These are phyloP conservation scores for Ganaspis sp. DNA, from an alignment of 1,140 invertebrate species.

Conservation along the genomic window DNA sequence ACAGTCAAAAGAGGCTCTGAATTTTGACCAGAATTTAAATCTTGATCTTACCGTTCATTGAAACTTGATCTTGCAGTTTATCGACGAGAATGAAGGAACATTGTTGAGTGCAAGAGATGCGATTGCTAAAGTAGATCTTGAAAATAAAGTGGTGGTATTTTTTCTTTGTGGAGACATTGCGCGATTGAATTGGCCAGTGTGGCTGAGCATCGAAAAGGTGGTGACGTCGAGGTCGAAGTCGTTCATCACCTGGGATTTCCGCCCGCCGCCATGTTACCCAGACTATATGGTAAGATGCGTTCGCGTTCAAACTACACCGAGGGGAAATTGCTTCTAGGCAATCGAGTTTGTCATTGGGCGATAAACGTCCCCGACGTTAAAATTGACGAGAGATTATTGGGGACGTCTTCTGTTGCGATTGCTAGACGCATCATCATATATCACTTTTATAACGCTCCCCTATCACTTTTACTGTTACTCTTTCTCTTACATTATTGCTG, in stretches of 20 bases:
- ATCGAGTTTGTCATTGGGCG: slow-evolving; percentile 71
- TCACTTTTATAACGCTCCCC: slow-evolving; percentile 63
- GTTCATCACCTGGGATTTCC: slow-evolving; percentile 65
- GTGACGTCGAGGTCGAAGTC: slow-evolving; percentile 61
- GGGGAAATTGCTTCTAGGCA: slow-evolving; percentile 63
- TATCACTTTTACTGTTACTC: neutral
- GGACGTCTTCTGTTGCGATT: slow-evolving; percentile 60
- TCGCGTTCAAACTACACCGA: slow-evolving; percentile 43
- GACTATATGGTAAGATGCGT: slow-evolving; percentile 51
- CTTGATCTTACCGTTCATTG: neutral
- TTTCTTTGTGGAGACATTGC: slow-evolving; percentile 49
- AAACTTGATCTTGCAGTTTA: neutral
- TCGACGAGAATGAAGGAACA: neutral
- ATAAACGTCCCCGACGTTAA: slow-evolving; percentile 69
- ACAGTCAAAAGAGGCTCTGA: too few species aligned
- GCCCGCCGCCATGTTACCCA: slow-evolving; percentile 58
- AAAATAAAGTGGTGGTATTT: neutral
- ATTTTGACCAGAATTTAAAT: neutral
- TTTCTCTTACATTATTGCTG: slow-evolving; percentile 50
- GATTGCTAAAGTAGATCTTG: neutral
- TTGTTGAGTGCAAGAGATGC: neutral
- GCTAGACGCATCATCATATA: slow-evolving; percentile 61
- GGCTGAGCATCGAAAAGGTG: slow-evolving; percentile 67
- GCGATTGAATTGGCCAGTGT: slow-evolving; percentile 62
- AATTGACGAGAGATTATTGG: slow-evolving; percentile 67